Evolutionary conservation across 2,797 vertebrate species (phyloP), one percentile per base, ranked within the genome.

Genomic region (Adrianichthys oophorus): DNA sequence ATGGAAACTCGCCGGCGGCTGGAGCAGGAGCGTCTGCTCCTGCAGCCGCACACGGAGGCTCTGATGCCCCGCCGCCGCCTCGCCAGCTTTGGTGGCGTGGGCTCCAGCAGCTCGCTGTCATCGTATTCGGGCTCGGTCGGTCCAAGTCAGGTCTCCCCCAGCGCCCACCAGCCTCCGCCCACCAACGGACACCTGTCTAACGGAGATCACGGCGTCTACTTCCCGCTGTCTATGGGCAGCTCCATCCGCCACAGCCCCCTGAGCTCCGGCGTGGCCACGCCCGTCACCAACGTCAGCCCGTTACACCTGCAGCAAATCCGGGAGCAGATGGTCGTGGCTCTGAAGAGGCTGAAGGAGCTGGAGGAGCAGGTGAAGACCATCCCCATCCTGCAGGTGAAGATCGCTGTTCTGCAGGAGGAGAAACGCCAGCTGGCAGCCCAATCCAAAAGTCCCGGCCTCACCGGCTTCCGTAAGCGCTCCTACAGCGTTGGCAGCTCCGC

Each of bases 361-460:
- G 97, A 99, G 85, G 96, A 96, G 65, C 97, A 99, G 78, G 97
- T 95, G 45, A 95, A 95, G 73, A 95, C 94, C 56, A 98, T 99
- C 85, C 98, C 98, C 0, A 93, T 98, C 70, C 88, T 98, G 47
- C 97, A 97, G 83, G 98, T 98, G n/a, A 98, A 98, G 90, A 99
- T 99, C 52, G 95, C 96, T 0, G 96, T 98, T 52, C 90, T 99
- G 59, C 97, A 98, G 84, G 98, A 98, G 63, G 97, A 99, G 80
- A 98, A 97, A 67, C 90, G 98, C 69, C 96, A 98, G 54, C 55
- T 97, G 80, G 87, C 93, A 12, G 92, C 93, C 0, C 95, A 96
- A 75, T 92, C 96, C 41, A 98, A 95, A 84, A 94, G 75, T 68
- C 94, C 92, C 70, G 89, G 70, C 0, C 89, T 89, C 0, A 24